Evolutionary conservation across 2,113 vertebrate species (phyloP).

Genomic region (Lepus europaeus): DNA sequence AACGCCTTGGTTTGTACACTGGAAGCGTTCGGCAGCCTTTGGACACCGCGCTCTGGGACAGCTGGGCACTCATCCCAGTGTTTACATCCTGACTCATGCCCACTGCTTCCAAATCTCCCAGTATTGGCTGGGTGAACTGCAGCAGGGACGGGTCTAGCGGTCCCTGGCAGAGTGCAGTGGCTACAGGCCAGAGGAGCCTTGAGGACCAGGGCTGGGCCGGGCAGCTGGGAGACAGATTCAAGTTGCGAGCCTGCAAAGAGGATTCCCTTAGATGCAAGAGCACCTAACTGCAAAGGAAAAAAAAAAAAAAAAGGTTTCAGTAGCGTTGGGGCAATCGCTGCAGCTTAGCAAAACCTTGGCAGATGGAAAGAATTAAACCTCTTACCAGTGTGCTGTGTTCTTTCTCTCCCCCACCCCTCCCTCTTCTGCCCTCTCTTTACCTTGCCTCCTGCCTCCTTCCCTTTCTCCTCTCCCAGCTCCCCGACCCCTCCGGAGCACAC

Average conservation of each 20-base stretch:
- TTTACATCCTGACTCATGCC: constrained; percentile 19
- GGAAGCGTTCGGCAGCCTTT: neutral
- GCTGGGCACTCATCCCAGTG: neutral
- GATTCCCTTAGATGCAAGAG: constrained; percentile 21
- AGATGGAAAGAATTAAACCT: constrained; percentile 53
- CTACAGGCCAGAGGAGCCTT: constrained; percentile 17
- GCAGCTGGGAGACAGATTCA: neutral
- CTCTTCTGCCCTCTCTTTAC: neutral
- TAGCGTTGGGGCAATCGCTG: constrained; percentile 19
- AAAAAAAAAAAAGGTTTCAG: neutral
- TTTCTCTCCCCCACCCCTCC: neutral
- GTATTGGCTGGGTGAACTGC: neutral
- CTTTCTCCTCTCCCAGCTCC: neutral
- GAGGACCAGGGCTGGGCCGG: neutral
- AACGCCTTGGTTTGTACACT: constrained; percentile 16
- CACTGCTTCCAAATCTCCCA: neutral
- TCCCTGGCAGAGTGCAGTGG: constrained; percentile 57
- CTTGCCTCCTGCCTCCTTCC: neutral
- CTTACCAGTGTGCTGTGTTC: neutral
- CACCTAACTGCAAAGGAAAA: neutral
- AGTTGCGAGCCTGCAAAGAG: constrained; percentile 14
- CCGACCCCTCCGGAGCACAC: neutral
- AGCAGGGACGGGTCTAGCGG: neutral
- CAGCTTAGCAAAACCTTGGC: neutral
- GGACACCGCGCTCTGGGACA: neutral